These are phyloP conservation scores for Leucoraja ocellata DNA, from an alignment of 2,797 vertebrate species.

Conservation along the genomic window DNA sequence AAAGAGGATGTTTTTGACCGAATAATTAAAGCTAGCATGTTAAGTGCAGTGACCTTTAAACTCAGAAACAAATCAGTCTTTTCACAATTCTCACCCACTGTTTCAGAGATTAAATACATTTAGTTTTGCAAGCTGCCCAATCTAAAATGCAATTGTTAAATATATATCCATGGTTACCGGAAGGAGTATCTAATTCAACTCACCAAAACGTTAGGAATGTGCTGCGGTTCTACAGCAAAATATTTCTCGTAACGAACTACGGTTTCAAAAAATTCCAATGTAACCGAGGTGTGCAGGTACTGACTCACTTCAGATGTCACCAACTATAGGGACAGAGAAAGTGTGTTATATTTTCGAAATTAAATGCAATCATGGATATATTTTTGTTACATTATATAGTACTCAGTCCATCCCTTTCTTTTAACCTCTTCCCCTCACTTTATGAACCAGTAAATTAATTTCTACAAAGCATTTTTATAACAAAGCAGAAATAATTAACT, in stretches of 20 bases:
- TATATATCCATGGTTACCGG: no score
- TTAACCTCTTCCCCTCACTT: not conserved
- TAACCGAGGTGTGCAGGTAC: constrained; percentile 85
- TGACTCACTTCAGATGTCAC: constrained; percentile 84
- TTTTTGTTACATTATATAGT: not conserved
- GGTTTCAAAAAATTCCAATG: constrained; percentile 92
- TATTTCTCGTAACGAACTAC: constrained; percentile 94
- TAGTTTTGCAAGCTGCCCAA: not conserved
- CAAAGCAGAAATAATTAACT: no score
- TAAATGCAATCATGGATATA: not conserved
- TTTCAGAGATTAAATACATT: not conserved
- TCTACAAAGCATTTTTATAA: not conserved
- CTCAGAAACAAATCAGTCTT: not conserved
- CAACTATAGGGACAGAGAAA: constrained; percentile 60
- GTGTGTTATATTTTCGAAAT: not conserved
- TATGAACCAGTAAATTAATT: no score
- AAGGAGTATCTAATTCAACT: constrained; percentile 50
- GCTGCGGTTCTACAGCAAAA: constrained; percentile 88
- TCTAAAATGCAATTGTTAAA: not conserved
- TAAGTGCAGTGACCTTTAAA: not conserved
- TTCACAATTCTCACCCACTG: not conserved
- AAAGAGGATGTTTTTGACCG: not conserved
- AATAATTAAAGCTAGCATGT: not conserved
- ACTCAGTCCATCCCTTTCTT: no score
- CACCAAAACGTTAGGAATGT: constrained; percentile 89